A percentile compares a stretch with the other conserved stretches of the same genome.
phyloP scores from a whole-genome alignment of 2,113 vertebrate species.

The Mesoclemmys tuberculata region DNA sequence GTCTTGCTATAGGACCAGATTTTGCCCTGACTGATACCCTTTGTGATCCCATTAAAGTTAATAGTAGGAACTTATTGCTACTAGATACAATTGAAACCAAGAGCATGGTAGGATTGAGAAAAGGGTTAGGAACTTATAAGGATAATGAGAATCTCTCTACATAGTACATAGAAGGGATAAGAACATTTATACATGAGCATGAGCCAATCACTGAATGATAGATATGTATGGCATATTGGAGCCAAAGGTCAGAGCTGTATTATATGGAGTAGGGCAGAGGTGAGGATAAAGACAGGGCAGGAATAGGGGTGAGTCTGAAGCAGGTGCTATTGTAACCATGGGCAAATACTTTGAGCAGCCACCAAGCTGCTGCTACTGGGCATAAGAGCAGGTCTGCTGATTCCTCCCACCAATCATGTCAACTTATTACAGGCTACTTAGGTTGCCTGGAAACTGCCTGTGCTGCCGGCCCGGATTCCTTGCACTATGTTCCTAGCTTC shows the following conservation, averaged over 20 bases:
- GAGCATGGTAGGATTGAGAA: neutral
- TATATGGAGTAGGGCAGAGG: neutral
- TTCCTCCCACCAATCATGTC: neutral
- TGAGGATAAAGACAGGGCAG: neutral
- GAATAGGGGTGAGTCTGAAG: neutral
- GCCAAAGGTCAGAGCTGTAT: neutral
- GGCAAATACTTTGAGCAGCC: neutral
- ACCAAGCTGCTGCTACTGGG: neutral
- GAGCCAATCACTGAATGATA: neutral
- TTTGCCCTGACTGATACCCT: neutral
- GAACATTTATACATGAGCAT: neutral
- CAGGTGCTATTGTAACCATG: neutral
- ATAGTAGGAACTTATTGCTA: neutral
- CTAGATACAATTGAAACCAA: neutral
- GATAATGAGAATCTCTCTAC: neutral
- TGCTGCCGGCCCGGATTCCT: neutral
- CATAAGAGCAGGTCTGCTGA: neutral
- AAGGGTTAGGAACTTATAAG: neutral
- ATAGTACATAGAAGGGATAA: neutral
- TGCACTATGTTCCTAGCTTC: neutral
- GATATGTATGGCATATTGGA: neutral
- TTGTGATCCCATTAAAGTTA: neutral
- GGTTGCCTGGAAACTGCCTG: neutral
- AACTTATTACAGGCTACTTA: neutral
- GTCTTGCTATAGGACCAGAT: neutral